These are phyloP conservation scores for Campylorhamphus procurvoides DNA, from an alignment of 2,113 vertebrate species.

Conservation along the genomic window DNA sequence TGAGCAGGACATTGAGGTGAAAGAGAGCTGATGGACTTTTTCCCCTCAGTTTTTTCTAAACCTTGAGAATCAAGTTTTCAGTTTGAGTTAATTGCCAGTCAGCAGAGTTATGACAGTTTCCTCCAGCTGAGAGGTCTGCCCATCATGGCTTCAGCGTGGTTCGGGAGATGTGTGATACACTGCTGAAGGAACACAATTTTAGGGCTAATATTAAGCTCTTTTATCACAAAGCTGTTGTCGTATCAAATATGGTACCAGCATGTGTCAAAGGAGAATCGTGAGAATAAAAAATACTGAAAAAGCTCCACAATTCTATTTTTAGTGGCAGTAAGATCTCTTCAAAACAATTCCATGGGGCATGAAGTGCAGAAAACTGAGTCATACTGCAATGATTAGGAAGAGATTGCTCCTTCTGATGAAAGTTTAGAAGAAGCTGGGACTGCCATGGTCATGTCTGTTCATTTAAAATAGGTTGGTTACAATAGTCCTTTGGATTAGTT, in stretches of 20 bases:
- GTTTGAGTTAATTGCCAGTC: not conserved
- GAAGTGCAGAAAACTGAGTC: conserved; percentile 23
- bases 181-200: not conserved
- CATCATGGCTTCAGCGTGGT: not conserved
- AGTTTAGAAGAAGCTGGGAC: not conserved
- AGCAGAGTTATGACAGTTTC: not conserved
- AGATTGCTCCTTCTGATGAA: not conserved
- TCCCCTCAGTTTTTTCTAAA: not conserved
- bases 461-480: not conserved
- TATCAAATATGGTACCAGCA: not conserved
- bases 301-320: not conserved
- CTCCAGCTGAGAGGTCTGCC: not conserved
- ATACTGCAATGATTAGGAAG: not conserved
- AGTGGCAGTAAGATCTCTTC: not conserved
- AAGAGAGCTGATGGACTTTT: not conserved
- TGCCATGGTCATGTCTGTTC: not conserved
- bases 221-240: conserved; percentile 13
- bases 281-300: conserved; percentile 8
- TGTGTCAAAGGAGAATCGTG: not conserved
- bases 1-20: not conserved
- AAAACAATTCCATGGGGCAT: not conserved
- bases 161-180: not conserved
- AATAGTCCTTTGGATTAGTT: not conserved
- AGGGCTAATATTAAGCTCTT: not conserved
- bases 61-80: not conserved